Conservation (phyloP, 2,888 invertebrate species). For the Drosophila yooni region DNA sequence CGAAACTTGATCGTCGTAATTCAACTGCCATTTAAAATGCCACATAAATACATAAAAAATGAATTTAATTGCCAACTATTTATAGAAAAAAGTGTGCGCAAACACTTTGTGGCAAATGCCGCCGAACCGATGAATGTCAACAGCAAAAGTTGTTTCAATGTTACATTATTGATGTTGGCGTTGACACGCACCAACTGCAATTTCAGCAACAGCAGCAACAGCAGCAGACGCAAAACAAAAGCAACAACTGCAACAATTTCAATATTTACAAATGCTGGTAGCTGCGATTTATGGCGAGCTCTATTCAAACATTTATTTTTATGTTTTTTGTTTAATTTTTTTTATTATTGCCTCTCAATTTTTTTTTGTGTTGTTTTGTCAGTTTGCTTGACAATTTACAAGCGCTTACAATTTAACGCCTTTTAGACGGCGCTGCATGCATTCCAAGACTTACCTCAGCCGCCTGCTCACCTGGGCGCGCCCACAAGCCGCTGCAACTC, state of each 20-base stretch:
- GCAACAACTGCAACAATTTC: conserved; percentile 28
- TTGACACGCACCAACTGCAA: conserved; percentile 35
- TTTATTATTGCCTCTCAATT: conserved; percentile 17
- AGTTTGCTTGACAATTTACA: conserved; percentile 51
- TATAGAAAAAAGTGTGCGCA: conserved; percentile 36
- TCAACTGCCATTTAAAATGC: conserved; percentile 7
- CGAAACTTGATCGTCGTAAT: conserved; percentile 12
- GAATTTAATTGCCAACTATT: conserved; percentile 65
- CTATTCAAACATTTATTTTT: neutral
- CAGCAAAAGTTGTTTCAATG: conserved; percentile 57
- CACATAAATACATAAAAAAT: conserved; percentile 32
- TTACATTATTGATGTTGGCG: conserved; percentile 47
- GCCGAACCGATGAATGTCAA: conserved; percentile 64
- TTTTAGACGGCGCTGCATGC: conserved; percentile 27
- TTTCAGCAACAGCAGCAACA: conserved; percentile 17
- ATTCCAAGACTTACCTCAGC: conserved; percentile 41
- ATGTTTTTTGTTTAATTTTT: neutral
- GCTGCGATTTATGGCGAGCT: conserved; percentile 23
- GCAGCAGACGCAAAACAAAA: conserved; percentile 2
- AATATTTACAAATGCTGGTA: conserved; percentile 43
- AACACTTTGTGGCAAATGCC: conserved; percentile 66
- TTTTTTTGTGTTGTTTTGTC: conserved; percentile 33
- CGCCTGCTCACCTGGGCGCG: conserved; percentile 25
- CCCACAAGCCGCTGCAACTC: conserved; percentile 28
- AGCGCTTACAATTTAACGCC: conserved; percentile 60